Base-by-base conservation (phyloP, 2,113 vertebrate genomes). In the Centropus unirufus region DNA sequence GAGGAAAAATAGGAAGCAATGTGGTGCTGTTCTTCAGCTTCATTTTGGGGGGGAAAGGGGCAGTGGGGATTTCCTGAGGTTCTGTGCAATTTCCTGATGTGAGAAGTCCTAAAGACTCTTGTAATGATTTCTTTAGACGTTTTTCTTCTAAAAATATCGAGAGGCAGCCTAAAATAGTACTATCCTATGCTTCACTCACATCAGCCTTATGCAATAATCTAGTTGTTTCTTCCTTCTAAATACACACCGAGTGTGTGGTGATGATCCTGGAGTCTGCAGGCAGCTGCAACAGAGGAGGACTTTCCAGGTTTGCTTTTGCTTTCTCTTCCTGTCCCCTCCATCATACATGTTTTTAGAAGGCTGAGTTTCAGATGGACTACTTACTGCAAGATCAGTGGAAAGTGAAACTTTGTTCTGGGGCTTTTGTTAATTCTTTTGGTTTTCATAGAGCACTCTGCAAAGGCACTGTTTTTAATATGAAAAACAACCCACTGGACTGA, bases 251-350 rank as follows among this genome's bases (percentile, higher is more conserved):
- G 30, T 30, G 72, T 89, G 57, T 8, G 1, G 55, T 5, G 5
- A 39, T 83, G 78, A 20, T 91, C 59, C 58, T 36, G 58, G 54
- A 82, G 58, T 8, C 74, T 40, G 51, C n/a, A 54, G 67, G 85
- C 67, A 17, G 62, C 58, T 49, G 63, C 46, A 79, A 13, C 67
- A 95, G 74, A 62, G 73, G 89, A 92, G 70, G 34, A 67, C 79
- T 93, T 82, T 47, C 0, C 6, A 69, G 52, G 52, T 85, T 96
- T 96, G 73, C 83, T 94, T 94, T 95, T 95, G 89, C 89, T 95
- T 97, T 95, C 92, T 94, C 64, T 97, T 95, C 94, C 93, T 72
- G 55, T 67, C 47, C 47, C 57, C 59, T 95, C 73, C 73, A 83
- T 95, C 90, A 59, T 78, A 3, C 36, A 20, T 16, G 52, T n/a